Evolutionary conservation across 2,113 vertebrate genomes (phyloP).

Genomic region (Corvus hawaiiensis): DNA sequence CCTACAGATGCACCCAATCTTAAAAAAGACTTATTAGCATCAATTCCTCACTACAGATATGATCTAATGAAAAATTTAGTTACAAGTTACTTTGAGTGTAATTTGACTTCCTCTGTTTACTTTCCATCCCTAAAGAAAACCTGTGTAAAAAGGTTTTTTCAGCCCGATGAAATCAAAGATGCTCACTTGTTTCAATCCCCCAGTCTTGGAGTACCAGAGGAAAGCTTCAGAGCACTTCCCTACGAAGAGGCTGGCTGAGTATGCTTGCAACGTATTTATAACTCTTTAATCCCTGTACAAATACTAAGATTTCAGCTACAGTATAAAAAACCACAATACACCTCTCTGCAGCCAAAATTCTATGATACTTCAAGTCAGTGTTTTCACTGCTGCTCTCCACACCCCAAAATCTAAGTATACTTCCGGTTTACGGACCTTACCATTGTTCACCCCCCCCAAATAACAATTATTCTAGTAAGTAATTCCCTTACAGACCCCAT

Average conservation of each 20-base stretch:
- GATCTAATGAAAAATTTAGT: not conserved
- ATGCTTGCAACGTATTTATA: not conserved
- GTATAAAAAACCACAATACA: not conserved
- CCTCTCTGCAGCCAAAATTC: not conserved
- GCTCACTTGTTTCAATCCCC: not conserved
- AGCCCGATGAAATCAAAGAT: not conserved
- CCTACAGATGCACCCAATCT: not conserved
- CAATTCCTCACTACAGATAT: not conserved
- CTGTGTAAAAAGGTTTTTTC: not conserved
- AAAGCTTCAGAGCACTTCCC: not conserved
- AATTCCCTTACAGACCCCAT: not conserved
- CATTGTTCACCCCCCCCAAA: rapidly evolving
- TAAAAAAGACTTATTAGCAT: not conserved
- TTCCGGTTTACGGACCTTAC: not conserved
- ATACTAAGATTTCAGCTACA: not conserved
- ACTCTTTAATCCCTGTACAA: not conserved
- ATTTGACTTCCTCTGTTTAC: not conserved
- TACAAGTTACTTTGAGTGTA: not conserved
- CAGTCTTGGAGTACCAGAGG: not conserved
- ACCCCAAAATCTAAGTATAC: not conserved
- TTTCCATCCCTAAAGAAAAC: not conserved
- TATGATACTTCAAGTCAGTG: rapidly evolving
- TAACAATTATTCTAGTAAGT: not conserved
- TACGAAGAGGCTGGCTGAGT: not conserved
- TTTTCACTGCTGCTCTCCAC: not conserved